Conservation (phyloP, 2,797 vertebrate species). For the Anguilla obscura region DNA sequence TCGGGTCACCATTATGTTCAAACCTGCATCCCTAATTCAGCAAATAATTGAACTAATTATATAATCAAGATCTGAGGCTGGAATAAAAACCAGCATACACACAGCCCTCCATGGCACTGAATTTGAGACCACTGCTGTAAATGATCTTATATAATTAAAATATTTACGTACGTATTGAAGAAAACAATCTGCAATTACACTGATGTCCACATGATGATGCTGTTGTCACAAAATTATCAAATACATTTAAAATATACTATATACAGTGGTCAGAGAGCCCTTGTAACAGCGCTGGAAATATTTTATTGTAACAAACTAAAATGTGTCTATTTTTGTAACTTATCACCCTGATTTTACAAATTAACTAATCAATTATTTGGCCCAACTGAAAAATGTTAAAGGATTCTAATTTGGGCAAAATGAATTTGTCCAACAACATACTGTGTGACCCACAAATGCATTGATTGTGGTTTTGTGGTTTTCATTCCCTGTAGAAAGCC, state of each 20-base stretch:
- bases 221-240: background rate
- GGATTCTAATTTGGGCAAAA: background rate
- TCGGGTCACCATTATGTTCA: too few species aligned
- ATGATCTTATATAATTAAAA: background rate
- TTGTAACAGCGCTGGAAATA: background rate
- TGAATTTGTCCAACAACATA: background rate
- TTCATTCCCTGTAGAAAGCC: background rate
- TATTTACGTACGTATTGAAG: background rate
- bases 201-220: background rate
- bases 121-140: background rate
- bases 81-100: too few species aligned
- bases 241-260: background rate
- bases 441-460: background rate
- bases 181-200: background rate
- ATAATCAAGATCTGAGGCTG: too few species aligned
- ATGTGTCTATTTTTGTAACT: conserved; percentile 17
- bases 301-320: conserved; percentile 9
- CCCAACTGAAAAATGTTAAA: background rate
- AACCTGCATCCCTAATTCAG: too few species aligned
- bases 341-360: background rate
- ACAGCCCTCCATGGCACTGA: too few species aligned
- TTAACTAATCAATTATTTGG: background rate
- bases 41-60: too few species aligned
- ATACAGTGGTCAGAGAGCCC: background rate
- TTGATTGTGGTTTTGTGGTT: background rate